Base-by-base conservation (phyloP, 1,140 invertebrate species). In the Neodiprion lecontei region DNA sequence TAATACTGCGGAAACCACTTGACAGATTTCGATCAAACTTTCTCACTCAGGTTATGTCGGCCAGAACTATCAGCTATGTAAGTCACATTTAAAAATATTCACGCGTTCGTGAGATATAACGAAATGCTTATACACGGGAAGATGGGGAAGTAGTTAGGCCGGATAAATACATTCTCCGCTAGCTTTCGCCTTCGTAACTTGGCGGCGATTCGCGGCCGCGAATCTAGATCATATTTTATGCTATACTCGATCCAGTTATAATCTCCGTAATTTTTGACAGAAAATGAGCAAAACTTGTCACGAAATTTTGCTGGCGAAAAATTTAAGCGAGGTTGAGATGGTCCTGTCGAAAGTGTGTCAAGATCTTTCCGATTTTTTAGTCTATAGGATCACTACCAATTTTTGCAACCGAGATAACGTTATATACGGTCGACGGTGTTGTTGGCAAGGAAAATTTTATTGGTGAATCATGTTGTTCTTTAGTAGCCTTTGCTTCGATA, bases 391-490 rank as follows among this genome's bases (percentile, higher is more conserved):
- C 53, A 61, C 53, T 61, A 61, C 53, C 53, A 61, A 61, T 61
- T 61, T 61, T n/a, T n/a, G 7, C 53, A 61, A 12, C n/a, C 7
- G 53, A 61, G 53, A 61, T n/a, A 4, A n/a, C n/a, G 53, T 61
- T 11, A 61, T 61, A 2, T n/a, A n/a, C 53, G 53, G 11, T 61
- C 53, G 53, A 61, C 53, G 53, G 8, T 61, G 53, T 61, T 61
- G 53, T 61, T 61, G 53, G 53, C 53, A 61, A 61, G 53, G 53
- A 61, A 61, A 61, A 61, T 61, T 61, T 61, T n/a, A n/a, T n/a
- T n/a, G 53, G 53, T 61, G 53, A 61, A 61, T 61, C n/a, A 61
- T n/a, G 53, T 61, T 61, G 53, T 61, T 61, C 53, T 61, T 61
- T 8, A 61, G 53, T 61, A 61, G 53, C 53, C n/a, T 61, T 8